A percentile compares a stretch with the other conserved stretches of the same genome.
Evolutionary conservation across 2,113 vertebrate species (phyloP).

Genomic region (Misgurnus anguillicaudatus): DNA sequence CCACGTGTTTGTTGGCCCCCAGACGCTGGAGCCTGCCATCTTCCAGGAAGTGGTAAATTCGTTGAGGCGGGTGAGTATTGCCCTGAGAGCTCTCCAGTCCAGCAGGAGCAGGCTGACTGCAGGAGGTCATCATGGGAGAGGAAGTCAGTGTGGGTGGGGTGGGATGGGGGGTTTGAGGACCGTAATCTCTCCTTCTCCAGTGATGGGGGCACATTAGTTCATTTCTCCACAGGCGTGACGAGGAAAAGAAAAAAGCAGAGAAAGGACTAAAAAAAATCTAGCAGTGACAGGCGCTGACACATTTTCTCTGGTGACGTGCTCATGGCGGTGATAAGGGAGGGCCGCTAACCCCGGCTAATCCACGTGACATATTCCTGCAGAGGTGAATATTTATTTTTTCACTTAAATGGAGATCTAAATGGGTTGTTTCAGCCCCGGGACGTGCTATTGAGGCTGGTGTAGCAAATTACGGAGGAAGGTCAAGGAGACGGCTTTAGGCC

Average conservation of each 20-base stretch:
- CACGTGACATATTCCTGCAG: conserved; percentile 55
- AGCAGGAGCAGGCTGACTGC: conserved; percentile 43
- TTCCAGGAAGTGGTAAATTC: conserved; percentile 46
- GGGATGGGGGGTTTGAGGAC: neutral
- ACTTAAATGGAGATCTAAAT: conserved; percentile 54
- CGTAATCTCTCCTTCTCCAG: conserved; percentile 42
- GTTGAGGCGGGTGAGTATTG: conserved; percentile 27
- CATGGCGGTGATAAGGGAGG: conserved; percentile 9
- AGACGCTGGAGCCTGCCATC: neutral
- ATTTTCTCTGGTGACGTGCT: conserved; percentile 24
- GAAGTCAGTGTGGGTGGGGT: conserved; percentile 51
- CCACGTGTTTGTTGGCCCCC: conserved; percentile 1
- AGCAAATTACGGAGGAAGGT: conserved; percentile 46
- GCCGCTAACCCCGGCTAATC: conserved; percentile 61
- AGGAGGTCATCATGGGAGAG: conserved; percentile 59
- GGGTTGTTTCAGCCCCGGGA: conserved; percentile 51
- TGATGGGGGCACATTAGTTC: conserved; percentile 40
- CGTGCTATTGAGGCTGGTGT: conserved; percentile 44
- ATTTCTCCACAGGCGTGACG: conserved; percentile 6
- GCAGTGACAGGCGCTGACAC: conserved; percentile 30
- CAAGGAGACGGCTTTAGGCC: conserved; percentile 46
- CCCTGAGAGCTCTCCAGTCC: conserved; percentile 39
- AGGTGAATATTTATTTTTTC: conserved; percentile 34
- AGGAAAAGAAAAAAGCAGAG: neutral
- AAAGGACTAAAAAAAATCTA: conserved; percentile 31